Percentiles rank a stretch among this genome's conserved stretches.
phyloP scores from a whole-genome alignment of 23 tunicate species.

The Halocynthia aurantium region DNA sequence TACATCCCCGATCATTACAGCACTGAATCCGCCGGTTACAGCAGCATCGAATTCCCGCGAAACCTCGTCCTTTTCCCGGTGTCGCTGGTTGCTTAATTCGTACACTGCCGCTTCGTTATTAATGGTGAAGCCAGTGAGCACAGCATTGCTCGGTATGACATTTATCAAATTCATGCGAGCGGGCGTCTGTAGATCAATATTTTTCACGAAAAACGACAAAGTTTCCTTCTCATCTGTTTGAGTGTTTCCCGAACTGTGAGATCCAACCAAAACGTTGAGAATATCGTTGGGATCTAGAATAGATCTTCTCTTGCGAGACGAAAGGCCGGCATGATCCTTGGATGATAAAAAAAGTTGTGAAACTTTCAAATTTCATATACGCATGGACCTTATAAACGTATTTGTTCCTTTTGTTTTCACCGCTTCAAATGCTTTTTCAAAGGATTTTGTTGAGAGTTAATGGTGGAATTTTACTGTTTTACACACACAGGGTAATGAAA shows the following conservation, averaged over 20 bases:
- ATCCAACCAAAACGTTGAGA: not conserved
- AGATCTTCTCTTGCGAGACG: conserved; percentile 1
- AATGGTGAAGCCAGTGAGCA: conserved; percentile 1
- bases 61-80: not conserved
- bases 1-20: conserved; percentile 10
- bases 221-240: not conserved
- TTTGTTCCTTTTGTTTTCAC: too few species aligned
- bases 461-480: too few species aligned
- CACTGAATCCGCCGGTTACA: not conserved
- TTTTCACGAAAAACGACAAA: conserved; percentile 14
- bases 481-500: too few species aligned
- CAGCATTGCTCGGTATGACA: conserved; percentile 7
- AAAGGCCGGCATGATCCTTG: too few species aligned
- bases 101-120: conserved; percentile 4
- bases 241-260: not conserved
- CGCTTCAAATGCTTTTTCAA: too few species aligned
- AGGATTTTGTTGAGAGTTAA: too few species aligned
- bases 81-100: not conserved
- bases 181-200: not conserved
- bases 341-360: not conserved
- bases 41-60: conserved; percentile 1
- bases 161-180: conserved; percentile 7
- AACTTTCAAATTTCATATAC: not conserved
- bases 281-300: conserved; percentile 7
- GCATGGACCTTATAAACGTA: not conserved